Conservation (phyloP, 23 tunicate species). For the Diplosoma virens region DNA sequence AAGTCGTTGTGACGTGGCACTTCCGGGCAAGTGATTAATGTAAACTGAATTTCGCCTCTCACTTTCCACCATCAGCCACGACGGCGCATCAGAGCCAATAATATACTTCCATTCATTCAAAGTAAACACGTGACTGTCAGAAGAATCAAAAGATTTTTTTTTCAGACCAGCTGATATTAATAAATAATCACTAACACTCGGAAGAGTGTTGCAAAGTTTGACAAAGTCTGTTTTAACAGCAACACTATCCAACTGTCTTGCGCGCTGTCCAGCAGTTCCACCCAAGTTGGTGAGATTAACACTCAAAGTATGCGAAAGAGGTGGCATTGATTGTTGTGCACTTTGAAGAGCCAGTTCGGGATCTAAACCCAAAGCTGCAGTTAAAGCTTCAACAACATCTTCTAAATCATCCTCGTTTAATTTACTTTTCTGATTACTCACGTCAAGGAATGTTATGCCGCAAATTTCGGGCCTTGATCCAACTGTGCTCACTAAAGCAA, state of each 20-base stretch:
- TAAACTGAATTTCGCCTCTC: constrained; percentile 54
- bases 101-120: constrained; percentile 44
- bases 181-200: constrained; percentile 43
- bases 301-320: constrained; percentile 9
- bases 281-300: constrained; percentile 50
- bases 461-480: not conserved
- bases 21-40: constrained; percentile 63
- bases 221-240: constrained; percentile 78
- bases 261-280: constrained; percentile 32
- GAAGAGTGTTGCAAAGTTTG: constrained; percentile 24
- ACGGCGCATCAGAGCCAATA: constrained; percentile 64
- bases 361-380: constrained; percentile 33
- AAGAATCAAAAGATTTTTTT: not conserved
- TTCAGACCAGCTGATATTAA: constrained; percentile 29
- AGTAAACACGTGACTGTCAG: not conserved
- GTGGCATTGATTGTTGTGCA: constrained; percentile 21
- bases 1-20: constrained; percentile 63
- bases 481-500: constrained; percentile 10
- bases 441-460: constrained; percentile 48
- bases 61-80: constrained; percentile 48
- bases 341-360: not conserved
- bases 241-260: constrained; percentile 27
- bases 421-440: constrained; percentile 57
- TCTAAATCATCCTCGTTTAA: constrained; percentile 55
- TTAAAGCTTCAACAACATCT: constrained; percentile 19